Percentiles rank a stretch among this genome's conserved stretches.
Evolutionary conservation across 2,797 vertebrate species (phyloP).

Genomic region (Melanotaenia pygmaea): DNA sequence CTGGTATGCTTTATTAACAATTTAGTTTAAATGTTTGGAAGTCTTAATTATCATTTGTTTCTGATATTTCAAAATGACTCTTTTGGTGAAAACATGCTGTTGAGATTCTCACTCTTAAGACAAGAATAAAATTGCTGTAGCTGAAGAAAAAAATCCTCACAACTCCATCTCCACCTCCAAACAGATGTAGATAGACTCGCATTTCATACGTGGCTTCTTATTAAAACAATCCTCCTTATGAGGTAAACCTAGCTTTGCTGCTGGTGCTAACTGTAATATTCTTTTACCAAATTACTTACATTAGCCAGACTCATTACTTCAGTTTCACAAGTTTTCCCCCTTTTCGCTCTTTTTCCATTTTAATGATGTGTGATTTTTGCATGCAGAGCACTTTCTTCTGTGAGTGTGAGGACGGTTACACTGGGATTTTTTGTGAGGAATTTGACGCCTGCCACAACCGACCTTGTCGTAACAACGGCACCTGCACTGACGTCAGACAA

Average conservation of each 20-base stretch:
- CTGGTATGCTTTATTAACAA: neutral
- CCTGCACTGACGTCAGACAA: conserved; percentile 87
- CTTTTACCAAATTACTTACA: conserved; percentile 36
- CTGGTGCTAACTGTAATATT: conserved; percentile 24
- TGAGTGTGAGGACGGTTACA: conserved; percentile 88
- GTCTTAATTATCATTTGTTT: conserved; percentile 23
- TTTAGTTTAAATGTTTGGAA: neutral
- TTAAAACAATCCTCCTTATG: neutral
- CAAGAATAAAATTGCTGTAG: neutral
- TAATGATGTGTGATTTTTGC: conserved; percentile 4
- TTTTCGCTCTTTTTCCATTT: neutral
- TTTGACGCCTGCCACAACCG: conserved; percentile 91
- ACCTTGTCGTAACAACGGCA: conserved; percentile 90
- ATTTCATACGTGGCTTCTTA: conserved; percentile 6
- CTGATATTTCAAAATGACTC: conserved; percentile 8
- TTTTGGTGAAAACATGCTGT: neutral
- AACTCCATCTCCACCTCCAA: neutral
- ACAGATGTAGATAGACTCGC: neutral
- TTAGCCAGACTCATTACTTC: conserved; percentile 26
- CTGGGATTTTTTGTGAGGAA: conserved; percentile 92
- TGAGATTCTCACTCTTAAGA: neutral
- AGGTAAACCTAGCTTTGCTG: conserved; percentile 24
- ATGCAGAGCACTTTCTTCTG: conserved; percentile 92
- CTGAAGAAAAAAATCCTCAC: neutral
- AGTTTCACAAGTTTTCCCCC: conserved; percentile 11